These are phyloP conservation scores for Lethenteron reissneri DNA, from an alignment of 2,113 vertebrate species.

Conservation along the genomic window DNA sequence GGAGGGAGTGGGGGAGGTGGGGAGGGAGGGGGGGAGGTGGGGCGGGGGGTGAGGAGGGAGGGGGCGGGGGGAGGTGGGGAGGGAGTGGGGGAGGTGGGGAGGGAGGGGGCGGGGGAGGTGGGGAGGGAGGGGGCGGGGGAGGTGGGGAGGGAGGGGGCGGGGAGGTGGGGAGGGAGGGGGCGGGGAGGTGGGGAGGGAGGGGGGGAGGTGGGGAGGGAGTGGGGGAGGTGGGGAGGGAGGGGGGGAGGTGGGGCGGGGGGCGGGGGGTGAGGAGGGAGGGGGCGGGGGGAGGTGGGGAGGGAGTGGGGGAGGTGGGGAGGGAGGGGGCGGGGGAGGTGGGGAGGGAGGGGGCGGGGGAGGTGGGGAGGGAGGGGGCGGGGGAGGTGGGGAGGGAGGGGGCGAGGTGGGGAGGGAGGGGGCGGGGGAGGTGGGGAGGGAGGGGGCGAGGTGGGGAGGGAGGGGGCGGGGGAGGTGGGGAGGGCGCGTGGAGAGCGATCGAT, in stretches of 20 bases:
- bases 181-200: not conserved
- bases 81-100: too few relatives aligned
- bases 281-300: not conserved
- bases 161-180: too few relatives aligned
- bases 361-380: not conserved
- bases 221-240: not conserved
- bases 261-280: not conserved
- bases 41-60: too few relatives aligned
- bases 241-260: not conserved
- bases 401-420: not conserved
- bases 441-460: not conserved
- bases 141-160: too few relatives aligned
- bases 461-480: not conserved
- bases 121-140: too few relatives aligned
- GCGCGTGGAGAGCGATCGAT: too few relatives aligned
- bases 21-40: not conserved
- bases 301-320: not conserved
- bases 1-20: not conserved
- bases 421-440: not conserved
- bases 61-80: too few relatives aligned
- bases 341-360: not conserved
- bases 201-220: not conserved
- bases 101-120: too few relatives aligned
- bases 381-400: not conserved
- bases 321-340: not conserved